These are phyloP conservation scores for Brachyrhaphis roseni DNA, from an alignment of 2,797 vertebrate genomes.

Conservation along the genomic window DNA sequence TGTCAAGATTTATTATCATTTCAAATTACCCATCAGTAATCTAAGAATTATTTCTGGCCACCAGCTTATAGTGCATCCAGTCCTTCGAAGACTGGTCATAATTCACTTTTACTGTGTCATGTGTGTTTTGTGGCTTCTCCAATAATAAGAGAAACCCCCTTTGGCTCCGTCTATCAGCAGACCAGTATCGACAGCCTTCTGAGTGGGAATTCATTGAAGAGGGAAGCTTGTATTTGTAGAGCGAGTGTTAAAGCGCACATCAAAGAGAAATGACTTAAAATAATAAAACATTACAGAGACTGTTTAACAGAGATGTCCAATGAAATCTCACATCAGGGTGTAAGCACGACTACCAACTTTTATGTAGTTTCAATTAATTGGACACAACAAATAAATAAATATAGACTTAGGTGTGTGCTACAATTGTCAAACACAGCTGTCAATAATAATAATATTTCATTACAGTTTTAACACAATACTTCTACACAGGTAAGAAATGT, in stretches of 20 bases:
- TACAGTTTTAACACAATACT: not conserved
- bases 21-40: slow-evolving; percentile 8
- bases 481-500: not conserved
- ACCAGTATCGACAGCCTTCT: slow-evolving; percentile 12
- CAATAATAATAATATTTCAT: not conserved
- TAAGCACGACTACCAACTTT: not conserved
- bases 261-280: not conserved
- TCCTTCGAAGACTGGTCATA: slow-evolving; percentile 15
- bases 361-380: not conserved
- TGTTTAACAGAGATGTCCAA: not conserved
- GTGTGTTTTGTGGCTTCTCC: slow-evolving; percentile 28
- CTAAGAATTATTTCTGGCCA: not conserved
- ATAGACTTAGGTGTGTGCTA: not conserved
- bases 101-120: slow-evolving; percentile 34
- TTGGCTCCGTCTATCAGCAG: slow-evolving; percentile 25
- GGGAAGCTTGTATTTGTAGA: slow-evolving; percentile 17
- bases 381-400: not conserved
- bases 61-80: slow-evolving; percentile 16
- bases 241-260: not conserved
- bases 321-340: not conserved
- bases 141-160: slow-evolving; percentile 42
- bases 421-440: not conserved
- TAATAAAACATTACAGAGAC: not conserved
- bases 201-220: slow-evolving; percentile 26
- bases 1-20: not conserved